These are phyloP conservation scores for Drosophila navojoa DNA, from an alignment of 1,140 invertebrate species.

Conservation along the genomic window DNA sequence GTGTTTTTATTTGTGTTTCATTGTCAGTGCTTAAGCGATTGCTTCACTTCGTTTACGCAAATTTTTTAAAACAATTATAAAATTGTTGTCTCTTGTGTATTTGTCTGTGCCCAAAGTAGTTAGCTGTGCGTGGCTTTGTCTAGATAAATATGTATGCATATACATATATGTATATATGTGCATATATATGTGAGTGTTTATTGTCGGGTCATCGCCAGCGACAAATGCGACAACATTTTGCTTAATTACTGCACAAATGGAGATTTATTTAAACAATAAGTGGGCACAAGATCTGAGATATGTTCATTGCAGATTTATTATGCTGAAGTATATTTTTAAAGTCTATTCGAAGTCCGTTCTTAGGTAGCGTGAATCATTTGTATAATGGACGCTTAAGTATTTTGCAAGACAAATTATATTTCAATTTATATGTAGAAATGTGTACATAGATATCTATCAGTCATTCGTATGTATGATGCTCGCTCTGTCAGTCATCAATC, in stretches of 20 bases:
- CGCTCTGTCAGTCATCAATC: background rate
- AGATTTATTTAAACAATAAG: slow-evolving; percentile 38
- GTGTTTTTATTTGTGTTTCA: slow-evolving; percentile 48
- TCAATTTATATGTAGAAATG: background rate
- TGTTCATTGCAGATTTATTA: background rate
- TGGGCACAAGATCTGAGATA: slow-evolving; percentile 3
- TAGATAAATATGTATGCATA: too few relatives aligned
- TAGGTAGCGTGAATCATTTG: too few relatives aligned
- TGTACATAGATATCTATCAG: too few relatives aligned
- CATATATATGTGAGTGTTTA: background rate
- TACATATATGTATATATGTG: background rate
- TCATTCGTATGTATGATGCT: too few relatives aligned
- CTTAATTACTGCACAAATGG: slow-evolving; percentile 36
- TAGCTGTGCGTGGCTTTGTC: slow-evolving; percentile 8
- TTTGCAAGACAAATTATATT: background rate
- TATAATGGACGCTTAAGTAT: too few relatives aligned
- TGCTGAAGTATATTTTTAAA: too few relatives aligned
- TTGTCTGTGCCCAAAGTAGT: slow-evolving; percentile 4
- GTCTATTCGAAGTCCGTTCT: too few relatives aligned
- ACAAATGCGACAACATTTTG: slow-evolving; percentile 19
- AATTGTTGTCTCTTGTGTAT: background rate
- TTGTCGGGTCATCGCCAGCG: slow-evolving; percentile 23
- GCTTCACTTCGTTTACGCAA: slow-evolving; percentile 50
- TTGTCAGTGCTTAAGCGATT: slow-evolving; percentile 67
- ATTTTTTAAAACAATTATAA: slow-evolving; percentile 9